phyloP scores from a whole-genome alignment of 2,113 vertebrate genomes.

The Oreochromis spilurus region DNA sequence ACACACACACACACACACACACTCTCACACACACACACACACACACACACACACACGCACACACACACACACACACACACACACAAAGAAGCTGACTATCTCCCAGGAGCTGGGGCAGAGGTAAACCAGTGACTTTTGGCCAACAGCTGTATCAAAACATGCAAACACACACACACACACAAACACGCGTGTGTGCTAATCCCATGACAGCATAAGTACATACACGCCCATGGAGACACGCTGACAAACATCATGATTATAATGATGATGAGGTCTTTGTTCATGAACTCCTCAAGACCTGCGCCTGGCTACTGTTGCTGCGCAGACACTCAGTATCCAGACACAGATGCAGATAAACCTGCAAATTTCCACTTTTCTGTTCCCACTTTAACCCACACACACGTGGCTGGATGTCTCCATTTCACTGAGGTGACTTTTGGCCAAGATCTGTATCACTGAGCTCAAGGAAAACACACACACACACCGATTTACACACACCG shows the following conservation, averaged over 20 bases:
- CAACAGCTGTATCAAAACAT: slow-evolving; percentile 11
- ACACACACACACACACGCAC: background rate
- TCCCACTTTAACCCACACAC: background rate
- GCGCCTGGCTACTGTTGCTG: slow-evolving; percentile 34
- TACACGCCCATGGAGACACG: slow-evolving; percentile 34
- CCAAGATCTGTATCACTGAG: slow-evolving; percentile 22
- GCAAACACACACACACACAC: background rate
- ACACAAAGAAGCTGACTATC: background rate
- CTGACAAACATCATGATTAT: slow-evolving; percentile 50
- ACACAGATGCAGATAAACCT: background rate
- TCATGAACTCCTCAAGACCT: slow-evolving; percentile 45
- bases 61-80: background rate
- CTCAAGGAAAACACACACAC: slow-evolving; percentile 24
- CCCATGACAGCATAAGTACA: slow-evolving; percentile 33
- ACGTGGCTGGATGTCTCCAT: slow-evolving; percentile 13
- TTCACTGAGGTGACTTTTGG: slow-evolving; percentile 37
- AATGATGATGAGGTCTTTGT: slow-evolving; percentile 43
- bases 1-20: background rate
- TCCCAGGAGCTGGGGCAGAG: background rate
- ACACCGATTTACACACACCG: background rate
- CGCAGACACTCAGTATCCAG: background rate
- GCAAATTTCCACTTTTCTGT: background rate
- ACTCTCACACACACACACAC: background rate
- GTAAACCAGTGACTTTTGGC: slow-evolving; percentile 11
- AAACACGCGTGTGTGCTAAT: background rate